Evolutionary conservation across 2,888 invertebrate genomes (phyloP).

Genomic region (Ligdia adustata): DNA sequence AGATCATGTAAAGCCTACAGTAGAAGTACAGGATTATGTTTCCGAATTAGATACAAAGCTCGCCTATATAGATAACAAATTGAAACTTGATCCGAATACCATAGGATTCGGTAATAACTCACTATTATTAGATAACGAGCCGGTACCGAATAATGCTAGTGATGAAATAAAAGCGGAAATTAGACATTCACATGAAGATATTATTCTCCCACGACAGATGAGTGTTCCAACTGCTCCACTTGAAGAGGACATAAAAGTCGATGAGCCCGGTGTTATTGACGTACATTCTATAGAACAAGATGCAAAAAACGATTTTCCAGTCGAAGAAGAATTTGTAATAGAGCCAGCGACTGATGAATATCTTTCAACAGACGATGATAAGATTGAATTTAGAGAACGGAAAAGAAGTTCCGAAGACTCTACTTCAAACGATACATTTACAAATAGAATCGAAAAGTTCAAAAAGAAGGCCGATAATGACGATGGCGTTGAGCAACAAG

Average conservation of each 20-base stretch:
- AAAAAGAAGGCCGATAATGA: slow-evolving; percentile 43
- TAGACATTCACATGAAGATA: slow-evolving; percentile 56
- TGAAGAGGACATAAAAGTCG: slow-evolving; percentile 62
- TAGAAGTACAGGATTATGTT: neutral
- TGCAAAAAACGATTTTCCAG: slow-evolving; percentile 71
- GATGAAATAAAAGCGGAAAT: slow-evolving; percentile 69
- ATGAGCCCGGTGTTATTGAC: slow-evolving; percentile 65
- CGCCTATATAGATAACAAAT: slow-evolving; percentile 50
- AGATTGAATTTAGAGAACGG: slow-evolving; percentile 59
- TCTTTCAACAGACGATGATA: slow-evolving; percentile 61
- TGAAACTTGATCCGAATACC: slow-evolving; percentile 47
- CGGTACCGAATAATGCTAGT: slow-evolving; percentile 59
- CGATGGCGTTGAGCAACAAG: slow-evolving; percentile 15
- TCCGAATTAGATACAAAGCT: slow-evolving; percentile 1
- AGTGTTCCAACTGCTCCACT: slow-evolving; percentile 65
- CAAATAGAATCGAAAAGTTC: slow-evolving; percentile 69
- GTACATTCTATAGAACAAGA: slow-evolving; percentile 75
- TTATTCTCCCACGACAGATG: slow-evolving; percentile 49
- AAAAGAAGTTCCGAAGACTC: slow-evolving; percentile 52
- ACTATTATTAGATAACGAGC: slow-evolving; percentile 57
- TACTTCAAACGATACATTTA: slow-evolving; percentile 59
- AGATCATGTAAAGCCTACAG: no score
- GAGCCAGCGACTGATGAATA: slow-evolving; percentile 59
- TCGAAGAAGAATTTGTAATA: slow-evolving; percentile 69
- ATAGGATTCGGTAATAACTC: slow-evolving; percentile 56